phyloP scores from a whole-genome alignment of 2,113 vertebrate species.

The Romanogobio albipinnatus region DNA sequence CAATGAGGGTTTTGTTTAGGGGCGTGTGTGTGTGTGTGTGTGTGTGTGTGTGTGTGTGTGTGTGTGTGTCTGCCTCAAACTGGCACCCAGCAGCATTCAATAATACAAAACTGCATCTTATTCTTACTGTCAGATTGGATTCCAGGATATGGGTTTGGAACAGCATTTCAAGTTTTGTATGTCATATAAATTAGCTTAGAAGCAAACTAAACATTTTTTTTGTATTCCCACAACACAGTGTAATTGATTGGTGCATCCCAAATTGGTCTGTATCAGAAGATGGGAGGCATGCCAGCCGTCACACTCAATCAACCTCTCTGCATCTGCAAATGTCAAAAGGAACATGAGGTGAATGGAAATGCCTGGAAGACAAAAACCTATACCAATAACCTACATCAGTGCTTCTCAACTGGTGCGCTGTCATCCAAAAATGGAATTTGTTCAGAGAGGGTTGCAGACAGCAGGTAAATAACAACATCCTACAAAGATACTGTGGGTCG shows the following conservation, averaged over 20 bases:
- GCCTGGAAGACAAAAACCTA: conserved; percentile 16
- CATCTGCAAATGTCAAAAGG: conserved; percentile 56
- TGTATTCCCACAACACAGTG: conserved; percentile 48
- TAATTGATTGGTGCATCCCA: conserved; percentile 50
- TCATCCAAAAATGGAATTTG: neutral
- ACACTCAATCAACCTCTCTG: conserved; percentile 51
- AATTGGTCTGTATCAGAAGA: conserved; percentile 46
- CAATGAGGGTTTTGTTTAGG: no score
- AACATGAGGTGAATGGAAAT: conserved; percentile 53
- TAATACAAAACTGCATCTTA: conserved; percentile 4
- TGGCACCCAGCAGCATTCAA: conserved; percentile 1
- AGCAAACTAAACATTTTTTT: conserved; percentile 49
- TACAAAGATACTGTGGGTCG: neutral
- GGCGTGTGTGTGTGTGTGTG: no score
- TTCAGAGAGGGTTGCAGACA: neutral
- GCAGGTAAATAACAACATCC: neutral
- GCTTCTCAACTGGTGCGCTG: neutral
- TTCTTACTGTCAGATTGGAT: neutral
- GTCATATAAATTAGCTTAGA: conserved; percentile 47
- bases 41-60: neutral
- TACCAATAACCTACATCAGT: neutral
- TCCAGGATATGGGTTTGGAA: conserved; percentile 17
- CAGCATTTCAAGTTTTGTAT: conserved; percentile 57
- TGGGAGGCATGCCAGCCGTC: conserved; percentile 50
- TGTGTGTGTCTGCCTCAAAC: neutral